Evolutionary conservation across 2,113 vertebrate species (phyloP).

Genomic region (Labrus mixtus): DNA sequence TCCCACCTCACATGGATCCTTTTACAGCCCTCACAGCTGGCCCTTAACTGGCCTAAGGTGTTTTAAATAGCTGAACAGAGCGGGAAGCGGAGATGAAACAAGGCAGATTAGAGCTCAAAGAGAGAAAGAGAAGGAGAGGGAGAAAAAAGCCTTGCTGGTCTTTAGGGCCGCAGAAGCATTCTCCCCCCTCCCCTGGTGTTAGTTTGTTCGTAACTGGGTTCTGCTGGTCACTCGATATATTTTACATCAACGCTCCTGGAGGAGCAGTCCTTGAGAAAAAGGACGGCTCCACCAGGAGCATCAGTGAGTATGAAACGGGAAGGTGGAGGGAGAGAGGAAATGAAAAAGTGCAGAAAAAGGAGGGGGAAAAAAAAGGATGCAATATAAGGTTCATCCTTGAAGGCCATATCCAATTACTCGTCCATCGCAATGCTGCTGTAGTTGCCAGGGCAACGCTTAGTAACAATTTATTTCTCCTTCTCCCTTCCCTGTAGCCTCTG

Average conservation of each 20-base stretch:
- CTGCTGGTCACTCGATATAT: constrained; percentile 17
- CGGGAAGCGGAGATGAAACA: constrained; percentile 55
- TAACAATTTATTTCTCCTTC: constrained; percentile 29
- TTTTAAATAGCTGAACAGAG: constrained; percentile 68
- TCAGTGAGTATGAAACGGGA: background rate
- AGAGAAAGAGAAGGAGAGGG: constrained; percentile 16
- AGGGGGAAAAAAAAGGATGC: constrained; percentile 6
- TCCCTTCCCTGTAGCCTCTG: constrained; percentile 20
- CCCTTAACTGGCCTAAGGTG: constrained; percentile 61
- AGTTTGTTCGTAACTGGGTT: constrained; percentile 29
- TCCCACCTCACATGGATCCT: constrained; percentile 9
- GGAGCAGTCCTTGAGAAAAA: constrained; percentile 23
- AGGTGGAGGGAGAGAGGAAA: constrained; percentile 26
- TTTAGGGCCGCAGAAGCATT: constrained; percentile 8
- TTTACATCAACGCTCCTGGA: constrained; percentile 20
- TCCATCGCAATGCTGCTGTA: constrained; percentile 31
- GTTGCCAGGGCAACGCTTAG: constrained; percentile 48
- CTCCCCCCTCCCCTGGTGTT: background rate
- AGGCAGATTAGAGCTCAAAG: constrained; percentile 49
- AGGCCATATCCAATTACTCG: constrained; percentile 49
- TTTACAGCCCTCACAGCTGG: constrained; percentile 56
- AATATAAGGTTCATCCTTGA: constrained; percentile 59
- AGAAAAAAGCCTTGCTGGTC: no score
- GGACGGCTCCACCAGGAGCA: constrained; percentile 16
- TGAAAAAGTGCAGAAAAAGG: constrained; percentile 38